Evolutionary conservation across 2,113 vertebrate species (phyloP), one percentile per base, ranked within the genome.

Genomic region (Sylvilagus bachmani): DNA sequence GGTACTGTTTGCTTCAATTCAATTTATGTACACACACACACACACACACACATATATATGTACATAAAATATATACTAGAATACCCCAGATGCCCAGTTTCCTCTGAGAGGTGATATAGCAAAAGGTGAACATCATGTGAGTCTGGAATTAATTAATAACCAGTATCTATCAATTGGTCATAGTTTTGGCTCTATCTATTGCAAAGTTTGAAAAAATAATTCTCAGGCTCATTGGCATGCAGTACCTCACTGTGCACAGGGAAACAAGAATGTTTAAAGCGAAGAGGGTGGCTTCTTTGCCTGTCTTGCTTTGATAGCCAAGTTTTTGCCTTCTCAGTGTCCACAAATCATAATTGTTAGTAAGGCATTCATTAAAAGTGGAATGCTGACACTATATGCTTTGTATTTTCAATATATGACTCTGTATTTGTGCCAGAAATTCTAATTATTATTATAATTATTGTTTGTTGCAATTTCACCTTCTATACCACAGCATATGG

Each of bases 381-480:
- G 22, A 91, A 74, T 44, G 29, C 31, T 92, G 7, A 51, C 22
- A 21, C 10, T 66, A 73, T 10, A 12, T 66, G 12, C 80, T 96
- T 86, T 90, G 29, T 93, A 70, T 96, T 95, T 90, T 92, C 25
- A 94, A 27, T 83, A 85, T 22, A 36, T 16, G 22, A 75, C 96
- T 94, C 49, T 79, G 2, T 25, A 44, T 61, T 61, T 44, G 55
- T 51, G 31, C 29, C 75, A 88, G 78, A 10, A 53, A 75, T 86
- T 85, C 69, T 96, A 49, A 89, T 94, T 64, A 84, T 77, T 74
- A 84, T 51, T 55, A 58, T 78, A 89, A 82, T 90, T 86, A 88
- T 88, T 91, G 84, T 67, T 93, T 77, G 67, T 90, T 89, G 44
- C 10, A 73, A 73, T 77, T 96, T 92, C 22, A 89, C 86, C 79